These are phyloP conservation scores for Megatriorchis doriae DNA, from an alignment of 2,113 vertebrate species.

Conservation along the genomic window DNA sequence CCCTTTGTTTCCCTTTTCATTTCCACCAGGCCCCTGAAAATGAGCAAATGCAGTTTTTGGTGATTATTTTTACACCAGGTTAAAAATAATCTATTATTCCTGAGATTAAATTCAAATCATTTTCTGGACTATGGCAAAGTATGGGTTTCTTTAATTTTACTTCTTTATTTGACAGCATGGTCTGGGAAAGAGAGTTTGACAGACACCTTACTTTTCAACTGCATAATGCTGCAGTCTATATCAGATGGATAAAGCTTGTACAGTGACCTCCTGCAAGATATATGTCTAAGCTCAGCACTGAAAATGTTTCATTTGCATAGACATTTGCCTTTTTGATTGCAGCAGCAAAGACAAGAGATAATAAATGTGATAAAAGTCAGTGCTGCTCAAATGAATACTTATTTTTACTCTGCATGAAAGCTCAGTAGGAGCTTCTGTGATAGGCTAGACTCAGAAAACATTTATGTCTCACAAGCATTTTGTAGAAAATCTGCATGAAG, in stretches of 20 bases:
- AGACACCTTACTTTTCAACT: background rate
- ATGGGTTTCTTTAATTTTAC: background rate
- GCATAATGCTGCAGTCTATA: background rate
- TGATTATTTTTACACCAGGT: background rate
- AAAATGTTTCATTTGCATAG: slow-evolving; percentile 17
- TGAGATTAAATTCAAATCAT: background rate
- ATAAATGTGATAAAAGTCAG: background rate
- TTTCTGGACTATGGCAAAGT: background rate
- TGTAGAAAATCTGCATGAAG: background rate
- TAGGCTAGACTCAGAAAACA: background rate
- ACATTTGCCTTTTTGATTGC: background rate
- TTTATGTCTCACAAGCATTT: background rate
- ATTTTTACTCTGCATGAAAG: background rate
- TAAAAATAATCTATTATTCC: background rate
- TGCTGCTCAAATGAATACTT: background rate
- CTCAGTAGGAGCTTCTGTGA: background rate
- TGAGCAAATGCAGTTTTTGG: background rate
- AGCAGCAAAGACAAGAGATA: background rate
- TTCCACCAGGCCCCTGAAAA: background rate
- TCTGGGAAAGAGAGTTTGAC: background rate
- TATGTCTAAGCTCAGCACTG: background rate
- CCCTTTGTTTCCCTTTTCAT: background rate
- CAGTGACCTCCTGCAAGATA: background rate
- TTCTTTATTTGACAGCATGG: background rate
- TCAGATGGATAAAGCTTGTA: background rate